Percentiles rank a stretch among this genome's conserved stretches.
Conservation (phyloP, 2,113 vertebrate genomes). For the Serilophus lunatus region DNA sequence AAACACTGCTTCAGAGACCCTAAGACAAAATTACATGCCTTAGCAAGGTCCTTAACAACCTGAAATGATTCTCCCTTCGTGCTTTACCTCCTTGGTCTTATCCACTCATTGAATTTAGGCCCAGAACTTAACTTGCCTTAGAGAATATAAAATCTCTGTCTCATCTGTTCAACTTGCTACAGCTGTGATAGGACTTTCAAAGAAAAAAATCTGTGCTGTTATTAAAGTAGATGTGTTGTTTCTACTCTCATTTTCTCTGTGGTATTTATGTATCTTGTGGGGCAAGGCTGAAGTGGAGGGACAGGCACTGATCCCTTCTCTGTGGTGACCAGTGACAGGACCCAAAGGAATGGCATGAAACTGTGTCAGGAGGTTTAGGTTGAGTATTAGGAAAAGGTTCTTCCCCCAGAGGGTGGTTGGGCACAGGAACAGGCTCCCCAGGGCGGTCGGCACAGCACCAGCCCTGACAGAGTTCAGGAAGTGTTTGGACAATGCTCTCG, state of each 20-base stretch:
- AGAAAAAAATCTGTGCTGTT: background rate
- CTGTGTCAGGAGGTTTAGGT: background rate
- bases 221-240: background rate
- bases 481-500: background rate
- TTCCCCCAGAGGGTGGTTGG: no score
- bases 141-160: background rate
- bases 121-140: background rate
- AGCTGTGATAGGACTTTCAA: background rate
- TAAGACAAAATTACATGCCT: background rate
- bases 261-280: background rate
- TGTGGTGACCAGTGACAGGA: background rate
- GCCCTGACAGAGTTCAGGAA: background rate
- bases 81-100: background rate
- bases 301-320: background rate
- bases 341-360: background rate
- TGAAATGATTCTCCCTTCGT: background rate
- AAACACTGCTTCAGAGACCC: background rate
- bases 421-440: background rate
- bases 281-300: background rate
- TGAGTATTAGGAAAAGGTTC: background rate
- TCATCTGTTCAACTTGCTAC: background rate
- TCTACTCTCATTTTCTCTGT: background rate
- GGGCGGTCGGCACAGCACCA: background rate
- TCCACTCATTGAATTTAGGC: fast-evolving
- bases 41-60: background rate